Percentiles rank a stretch among this genome's conserved stretches.
These are phyloP conservation scores for Lysandra bellargus DNA, from an alignment of 2,888 invertebrate genomes.

Conservation along the genomic window DNA sequence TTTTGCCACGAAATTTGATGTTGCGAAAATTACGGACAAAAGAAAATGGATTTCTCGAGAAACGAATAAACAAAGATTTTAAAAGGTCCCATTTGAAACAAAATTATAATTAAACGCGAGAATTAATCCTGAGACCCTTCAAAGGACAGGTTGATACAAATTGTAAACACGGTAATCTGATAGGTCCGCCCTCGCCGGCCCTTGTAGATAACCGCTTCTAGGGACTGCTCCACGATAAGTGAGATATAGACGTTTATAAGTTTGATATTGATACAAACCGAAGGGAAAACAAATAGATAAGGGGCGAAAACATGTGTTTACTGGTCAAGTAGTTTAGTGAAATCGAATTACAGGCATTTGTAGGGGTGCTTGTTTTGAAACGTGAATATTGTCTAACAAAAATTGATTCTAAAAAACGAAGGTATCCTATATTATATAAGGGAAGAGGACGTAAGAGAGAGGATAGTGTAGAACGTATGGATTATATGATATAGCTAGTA, in stretches of 20 bases:
- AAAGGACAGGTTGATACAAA: slow-evolving; percentile 48
- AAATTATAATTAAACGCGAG: slow-evolving; percentile 40
- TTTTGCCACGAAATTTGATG: background rate
- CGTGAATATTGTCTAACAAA: background rate
- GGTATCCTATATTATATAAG: no score
- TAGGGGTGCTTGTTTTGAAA: background rate
- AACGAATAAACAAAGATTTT: slow-evolving; percentile 26
- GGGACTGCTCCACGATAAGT: slow-evolving; percentile 15
- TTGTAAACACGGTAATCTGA: slow-evolving; percentile 53
- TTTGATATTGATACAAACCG: slow-evolving; percentile 18
- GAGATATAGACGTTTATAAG: slow-evolving; percentile 21
- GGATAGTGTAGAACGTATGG: background rate
- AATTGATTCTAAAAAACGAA: background rate
- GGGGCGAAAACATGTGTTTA: slow-evolving; percentile 16
- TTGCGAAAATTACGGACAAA: background rate
- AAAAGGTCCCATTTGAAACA: slow-evolving; percentile 36
- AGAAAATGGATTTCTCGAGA: slow-evolving; percentile 31
- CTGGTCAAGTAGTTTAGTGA: slow-evolving; percentile 18
- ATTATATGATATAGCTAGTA: background rate
- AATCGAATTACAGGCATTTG: background rate
- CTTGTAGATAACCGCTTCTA: slow-evolving; percentile 24
- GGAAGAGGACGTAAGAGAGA: background rate
- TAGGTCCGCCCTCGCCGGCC: slow-evolving; percentile 41
- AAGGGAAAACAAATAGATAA: slow-evolving; percentile 23
- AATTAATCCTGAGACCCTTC: slow-evolving; percentile 38